These are phyloP conservation scores for Daktulosphaira vitifoliae DNA, from an alignment of 1,140 invertebrate species.

Conservation along the genomic window DNA sequence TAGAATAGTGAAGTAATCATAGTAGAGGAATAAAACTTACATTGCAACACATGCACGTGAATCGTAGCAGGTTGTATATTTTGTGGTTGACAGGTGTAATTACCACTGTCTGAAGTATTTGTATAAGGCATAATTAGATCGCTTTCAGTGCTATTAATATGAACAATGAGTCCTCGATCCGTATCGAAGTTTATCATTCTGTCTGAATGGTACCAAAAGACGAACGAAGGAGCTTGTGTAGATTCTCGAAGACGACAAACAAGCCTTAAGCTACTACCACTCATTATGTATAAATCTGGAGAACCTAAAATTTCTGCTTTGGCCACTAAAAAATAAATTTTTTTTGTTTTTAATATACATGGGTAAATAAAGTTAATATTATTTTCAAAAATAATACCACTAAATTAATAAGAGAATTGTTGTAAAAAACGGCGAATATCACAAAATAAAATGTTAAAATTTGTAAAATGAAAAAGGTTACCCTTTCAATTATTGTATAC, in stretches of 20 bases:
- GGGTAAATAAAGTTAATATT: too few relatives aligned
- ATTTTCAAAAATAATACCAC: too few relatives aligned
- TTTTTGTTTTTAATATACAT: too few relatives aligned
- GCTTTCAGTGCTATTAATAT: slow-evolving; percentile 43
- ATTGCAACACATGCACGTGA: slow-evolving; percentile 77
- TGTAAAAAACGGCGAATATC: too few relatives aligned
- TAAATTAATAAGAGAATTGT: too few relatives aligned
- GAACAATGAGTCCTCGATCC: slow-evolving; percentile 39
- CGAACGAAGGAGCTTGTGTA: slow-evolving; percentile 64
- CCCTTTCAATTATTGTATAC: too few relatives aligned
- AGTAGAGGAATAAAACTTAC: slow-evolving; percentile 41
- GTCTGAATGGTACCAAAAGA: slow-evolving; percentile 59
- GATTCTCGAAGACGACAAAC: slow-evolving; percentile 61
- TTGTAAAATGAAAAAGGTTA: too few relatives aligned
- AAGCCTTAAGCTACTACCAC: slow-evolving; percentile 59
- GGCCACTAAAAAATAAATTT: slow-evolving; percentile 55
- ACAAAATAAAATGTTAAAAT: too few relatives aligned
- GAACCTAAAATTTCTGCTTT: slow-evolving; percentile 64
- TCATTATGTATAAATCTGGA: slow-evolving; percentile 64
- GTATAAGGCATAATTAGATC: slow-evolving; percentile 43
- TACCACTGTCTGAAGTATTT: slow-evolving; percentile 59
- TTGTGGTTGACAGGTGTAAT: slow-evolving; percentile 78
- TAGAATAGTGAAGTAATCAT: too few relatives aligned
- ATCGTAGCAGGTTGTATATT: slow-evolving; percentile 74
- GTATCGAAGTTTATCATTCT: slow-evolving; percentile 49